Evolutionary conservation across 2,797 vertebrate species (phyloP).

Genomic region (Sciurus carolinensis): DNA sequence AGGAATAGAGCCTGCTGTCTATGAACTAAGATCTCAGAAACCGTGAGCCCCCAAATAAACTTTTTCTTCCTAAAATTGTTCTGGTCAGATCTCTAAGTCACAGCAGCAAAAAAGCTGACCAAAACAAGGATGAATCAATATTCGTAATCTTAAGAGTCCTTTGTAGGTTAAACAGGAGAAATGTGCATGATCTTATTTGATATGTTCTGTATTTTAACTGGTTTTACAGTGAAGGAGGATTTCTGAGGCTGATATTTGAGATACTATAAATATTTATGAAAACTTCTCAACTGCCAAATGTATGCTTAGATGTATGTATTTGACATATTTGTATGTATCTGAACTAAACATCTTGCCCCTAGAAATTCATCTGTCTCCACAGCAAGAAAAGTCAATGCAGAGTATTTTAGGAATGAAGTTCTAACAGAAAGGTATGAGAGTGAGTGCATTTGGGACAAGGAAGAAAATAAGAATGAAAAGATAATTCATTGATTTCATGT

Average conservation of each 20-base stretch:
- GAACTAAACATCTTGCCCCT: neutral
- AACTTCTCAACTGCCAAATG: neutral
- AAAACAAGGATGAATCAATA: neutral
- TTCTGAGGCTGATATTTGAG: neutral
- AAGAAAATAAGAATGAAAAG: conserved; percentile 16
- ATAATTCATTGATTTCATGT: neutral
- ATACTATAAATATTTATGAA: neutral
- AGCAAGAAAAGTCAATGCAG: neutral
- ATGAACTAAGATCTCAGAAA: too few relatives aligned
- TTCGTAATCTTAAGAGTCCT: neutral
- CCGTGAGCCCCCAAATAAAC: too few relatives aligned
- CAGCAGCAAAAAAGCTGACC: too few relatives aligned
- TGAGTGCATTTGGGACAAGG: neutral
- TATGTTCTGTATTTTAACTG: neutral
- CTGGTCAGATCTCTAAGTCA: too few relatives aligned
- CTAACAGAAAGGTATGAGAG: neutral
- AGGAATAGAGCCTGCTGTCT: too few relatives aligned
- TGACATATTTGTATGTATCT: neutral
- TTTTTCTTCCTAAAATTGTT: too few relatives aligned
- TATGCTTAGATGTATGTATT: neutral
- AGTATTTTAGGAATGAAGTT: conserved; percentile 30
- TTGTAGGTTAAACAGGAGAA: neutral
- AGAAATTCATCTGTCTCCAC: neutral
- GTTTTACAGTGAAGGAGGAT: neutral
- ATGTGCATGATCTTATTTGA: neutral